Conservation (phyloP, 2,113 vertebrate genomes). For the Crotalus tigris region DNA sequence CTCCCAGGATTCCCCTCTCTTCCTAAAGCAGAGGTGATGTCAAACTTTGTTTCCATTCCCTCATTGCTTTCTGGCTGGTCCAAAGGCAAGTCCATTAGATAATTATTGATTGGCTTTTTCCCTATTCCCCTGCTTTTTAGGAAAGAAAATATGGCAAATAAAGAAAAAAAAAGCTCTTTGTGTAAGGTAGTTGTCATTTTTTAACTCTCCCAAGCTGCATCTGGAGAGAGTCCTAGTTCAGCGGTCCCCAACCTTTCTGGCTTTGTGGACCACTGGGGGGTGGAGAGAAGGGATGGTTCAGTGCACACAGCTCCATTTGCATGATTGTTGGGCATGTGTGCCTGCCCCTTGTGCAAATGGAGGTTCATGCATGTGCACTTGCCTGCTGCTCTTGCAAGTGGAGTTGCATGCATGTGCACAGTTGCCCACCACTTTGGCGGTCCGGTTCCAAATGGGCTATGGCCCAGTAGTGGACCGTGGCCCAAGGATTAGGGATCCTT, state of each 20-base stretch:
- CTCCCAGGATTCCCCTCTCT: not conserved
- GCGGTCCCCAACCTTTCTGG: not conserved
- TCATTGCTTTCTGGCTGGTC: not conserved
- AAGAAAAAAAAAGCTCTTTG: not conserved
- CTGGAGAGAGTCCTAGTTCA: not conserved
- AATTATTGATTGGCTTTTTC: not conserved
- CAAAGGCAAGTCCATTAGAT: not conserved
- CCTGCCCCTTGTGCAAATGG: not conserved
- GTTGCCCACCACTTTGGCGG: not conserved
- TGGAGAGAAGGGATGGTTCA: not conserved
- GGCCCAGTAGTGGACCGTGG: too few species aligned
- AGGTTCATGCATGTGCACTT: not conserved
- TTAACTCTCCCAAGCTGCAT: not conserved
- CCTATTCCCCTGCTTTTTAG: not conserved
- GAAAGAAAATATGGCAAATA: not conserved
- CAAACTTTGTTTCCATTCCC: not conserved
- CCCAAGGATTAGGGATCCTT: not conserved
- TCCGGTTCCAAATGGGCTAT: not conserved
- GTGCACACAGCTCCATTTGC: not conserved
- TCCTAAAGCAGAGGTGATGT: not conserved
- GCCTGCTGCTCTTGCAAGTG: rapidly evolving
- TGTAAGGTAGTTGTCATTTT: not conserved
- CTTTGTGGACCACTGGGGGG: not conserved
- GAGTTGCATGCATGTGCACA: not conserved
- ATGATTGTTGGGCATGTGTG: not conserved